Evolutionary conservation across 2,888 invertebrate genomes (phyloP).

Genomic region (Eucriotettix oculatus): DNA sequence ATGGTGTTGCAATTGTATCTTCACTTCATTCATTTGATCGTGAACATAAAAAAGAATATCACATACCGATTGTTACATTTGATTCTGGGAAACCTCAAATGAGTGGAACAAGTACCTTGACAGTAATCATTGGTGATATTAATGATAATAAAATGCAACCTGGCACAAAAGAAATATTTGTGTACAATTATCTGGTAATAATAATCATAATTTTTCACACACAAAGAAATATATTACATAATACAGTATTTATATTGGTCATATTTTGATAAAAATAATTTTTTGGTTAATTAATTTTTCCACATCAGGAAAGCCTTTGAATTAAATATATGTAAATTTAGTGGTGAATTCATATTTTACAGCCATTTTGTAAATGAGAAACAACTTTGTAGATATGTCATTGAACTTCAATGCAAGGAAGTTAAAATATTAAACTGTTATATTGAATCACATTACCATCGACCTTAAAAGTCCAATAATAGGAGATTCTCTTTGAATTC

Average conservation of each 20-base stretch:
- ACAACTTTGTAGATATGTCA: too few relatives aligned
- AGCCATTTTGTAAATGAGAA: too few relatives aligned
- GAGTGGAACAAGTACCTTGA: conserved; percentile 33
- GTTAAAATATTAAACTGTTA: too few relatives aligned
- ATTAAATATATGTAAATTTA: too few relatives aligned
- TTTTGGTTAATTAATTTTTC: too few relatives aligned
- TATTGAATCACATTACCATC: too few relatives aligned
- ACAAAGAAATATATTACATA: neutral
- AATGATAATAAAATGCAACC: conserved; percentile 41
- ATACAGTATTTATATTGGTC: neutral
- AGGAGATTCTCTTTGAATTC: too few relatives aligned
- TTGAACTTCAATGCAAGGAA: too few relatives aligned
- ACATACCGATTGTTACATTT: conserved; percentile 37
- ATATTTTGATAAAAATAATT: too few relatives aligned
- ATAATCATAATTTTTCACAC: neutral
- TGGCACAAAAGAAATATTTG: conserved; percentile 37
- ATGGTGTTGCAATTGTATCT: conserved; percentile 35
- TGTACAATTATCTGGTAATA: conserved; percentile 36
- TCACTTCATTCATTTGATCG: conserved; percentile 34
- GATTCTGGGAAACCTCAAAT: conserved; percentile 35
- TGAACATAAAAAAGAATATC: conserved; percentile 33
- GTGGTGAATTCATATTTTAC: too few relatives aligned
- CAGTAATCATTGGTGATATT: conserved; percentile 38
- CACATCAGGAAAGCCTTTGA: too few relatives aligned
- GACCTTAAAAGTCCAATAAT: too few relatives aligned